Conservation (phyloP, 2,888 invertebrate species). For the Cheilosia vernalis region DNA sequence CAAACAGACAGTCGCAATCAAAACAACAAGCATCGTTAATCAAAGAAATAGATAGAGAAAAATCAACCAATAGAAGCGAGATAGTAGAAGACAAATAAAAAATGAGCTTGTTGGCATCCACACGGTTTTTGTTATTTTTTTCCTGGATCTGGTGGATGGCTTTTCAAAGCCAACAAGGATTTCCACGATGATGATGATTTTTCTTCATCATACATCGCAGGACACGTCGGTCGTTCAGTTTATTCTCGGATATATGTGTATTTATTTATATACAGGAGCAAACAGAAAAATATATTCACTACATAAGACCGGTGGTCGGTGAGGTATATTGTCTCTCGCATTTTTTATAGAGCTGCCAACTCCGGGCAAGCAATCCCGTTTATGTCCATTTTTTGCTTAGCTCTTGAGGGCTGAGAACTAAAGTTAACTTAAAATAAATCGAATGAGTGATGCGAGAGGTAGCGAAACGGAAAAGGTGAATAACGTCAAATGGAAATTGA, state of each 20-base stretch:
- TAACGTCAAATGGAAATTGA: neutral
- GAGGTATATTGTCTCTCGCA: neutral
- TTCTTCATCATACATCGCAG: conserved; percentile 56
- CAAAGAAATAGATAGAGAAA: conserved; percentile 25
- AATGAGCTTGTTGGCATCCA: neutral
- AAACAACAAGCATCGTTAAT: conserved; percentile 51
- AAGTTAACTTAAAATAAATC: conserved; percentile 50
- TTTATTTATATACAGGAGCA: neutral
- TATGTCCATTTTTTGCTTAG: neutral
- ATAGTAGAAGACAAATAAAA: neutral
- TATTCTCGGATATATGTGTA: conserved; percentile 28
- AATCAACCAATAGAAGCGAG: neutral
- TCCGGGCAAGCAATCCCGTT: conserved; percentile 2
- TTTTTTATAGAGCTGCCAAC: neutral
- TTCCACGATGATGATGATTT: conserved; percentile 39
- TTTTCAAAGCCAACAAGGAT: conserved; percentile 13
- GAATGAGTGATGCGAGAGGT: conserved; percentile 27
- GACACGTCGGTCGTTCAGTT: conserved; percentile 47
- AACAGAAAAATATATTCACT: conserved; percentile 10
- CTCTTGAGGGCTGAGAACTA: conserved; percentile 3
- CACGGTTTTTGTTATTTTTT: neutral
- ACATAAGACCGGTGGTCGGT: neutral
- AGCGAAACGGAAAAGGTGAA: neutral
- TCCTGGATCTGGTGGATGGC: neutral
- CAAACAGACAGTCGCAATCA: conserved; percentile 5